Evolutionary conservation across 2,113 vertebrate species (phyloP).

Genomic region (Triplophysa rosa): DNA sequence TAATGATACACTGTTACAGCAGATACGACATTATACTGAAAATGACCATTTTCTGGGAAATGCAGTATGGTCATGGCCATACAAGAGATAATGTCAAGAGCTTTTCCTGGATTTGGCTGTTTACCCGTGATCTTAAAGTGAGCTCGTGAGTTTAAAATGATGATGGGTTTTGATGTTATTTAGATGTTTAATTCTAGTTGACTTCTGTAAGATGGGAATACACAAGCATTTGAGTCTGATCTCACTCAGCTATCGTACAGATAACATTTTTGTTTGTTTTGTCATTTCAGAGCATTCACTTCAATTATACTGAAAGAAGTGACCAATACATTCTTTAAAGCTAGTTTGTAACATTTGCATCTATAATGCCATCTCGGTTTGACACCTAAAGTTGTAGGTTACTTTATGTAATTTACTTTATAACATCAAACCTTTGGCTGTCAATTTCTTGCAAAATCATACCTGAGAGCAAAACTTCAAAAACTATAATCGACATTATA

Average conservation of each 20-base stretch:
- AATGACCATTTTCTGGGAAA: slow-evolving; percentile 25
- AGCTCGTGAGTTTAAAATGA: not conserved
- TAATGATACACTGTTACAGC: slow-evolving; percentile 43
- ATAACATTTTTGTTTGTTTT: not conserved
- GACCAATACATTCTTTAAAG: not conserved
- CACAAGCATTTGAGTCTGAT: no score
- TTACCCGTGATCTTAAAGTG: not conserved
- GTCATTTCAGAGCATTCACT: not conserved
- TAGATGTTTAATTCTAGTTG: not conserved
- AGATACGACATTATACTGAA: slow-evolving; percentile 36
- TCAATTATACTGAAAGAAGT: not conserved
- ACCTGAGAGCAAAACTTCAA: no score
- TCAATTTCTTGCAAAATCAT: no score
- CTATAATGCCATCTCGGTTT: no score
- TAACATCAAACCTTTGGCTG: no score
- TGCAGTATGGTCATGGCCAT: slow-evolving; percentile 19
- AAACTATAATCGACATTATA: no score
- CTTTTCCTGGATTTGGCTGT: slow-evolving; percentile 30
- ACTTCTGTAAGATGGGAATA: no score
- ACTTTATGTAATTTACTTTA: no score
- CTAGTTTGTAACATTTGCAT: not conserved
- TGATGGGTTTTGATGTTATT: slow-evolving; percentile 27
- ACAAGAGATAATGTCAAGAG: slow-evolving; percentile 17
- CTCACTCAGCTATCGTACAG: no score
- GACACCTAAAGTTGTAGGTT: no score